Conservation (phyloP, 2,888 invertebrate species). For the Rhamnusium bicolor region DNA sequence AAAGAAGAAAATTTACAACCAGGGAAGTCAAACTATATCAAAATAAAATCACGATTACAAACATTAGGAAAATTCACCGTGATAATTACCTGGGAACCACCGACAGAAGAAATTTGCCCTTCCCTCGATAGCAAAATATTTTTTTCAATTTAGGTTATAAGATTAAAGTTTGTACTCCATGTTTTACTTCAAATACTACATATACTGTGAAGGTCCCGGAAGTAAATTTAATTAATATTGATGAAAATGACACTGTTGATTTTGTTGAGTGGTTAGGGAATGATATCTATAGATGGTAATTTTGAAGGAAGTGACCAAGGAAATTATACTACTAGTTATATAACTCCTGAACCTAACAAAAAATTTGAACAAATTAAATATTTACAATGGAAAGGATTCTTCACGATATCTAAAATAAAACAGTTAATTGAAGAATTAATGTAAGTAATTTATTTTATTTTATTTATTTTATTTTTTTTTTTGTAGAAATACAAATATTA, state of each 20-base stretch:
- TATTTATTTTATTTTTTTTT: no score
- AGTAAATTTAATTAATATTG: conserved; percentile 51
- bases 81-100: conserved; percentile 74
- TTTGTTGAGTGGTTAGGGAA: conserved; percentile 76
- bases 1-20: conserved; percentile 69
- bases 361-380: conserved; percentile 66
- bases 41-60: conserved; percentile 66
- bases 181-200: conserved; percentile 62
- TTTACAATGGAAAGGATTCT: conserved; percentile 73
- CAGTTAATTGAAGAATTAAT: conserved; percentile 56
- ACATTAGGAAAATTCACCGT: conserved; percentile 70
- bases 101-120: conserved; percentile 72
- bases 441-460: no score
- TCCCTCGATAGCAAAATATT: conserved; percentile 76
- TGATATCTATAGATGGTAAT: conserved; percentile 71
- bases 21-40: conserved; percentile 71
- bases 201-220: conserved; percentile 70
- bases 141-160: conserved; percentile 68
- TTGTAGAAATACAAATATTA: no score
- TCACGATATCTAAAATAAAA: conserved; percentile 68
- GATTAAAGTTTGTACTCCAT: conserved; percentile 70
- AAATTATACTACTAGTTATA: conserved; percentile 67
- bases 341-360: conserved; percentile 65
- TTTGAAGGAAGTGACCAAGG: conserved; percentile 62
- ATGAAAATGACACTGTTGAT: conserved; percentile 61